Conservation (phyloP, 2,113 vertebrate species). For the Scartelaos histophorus region DNA sequence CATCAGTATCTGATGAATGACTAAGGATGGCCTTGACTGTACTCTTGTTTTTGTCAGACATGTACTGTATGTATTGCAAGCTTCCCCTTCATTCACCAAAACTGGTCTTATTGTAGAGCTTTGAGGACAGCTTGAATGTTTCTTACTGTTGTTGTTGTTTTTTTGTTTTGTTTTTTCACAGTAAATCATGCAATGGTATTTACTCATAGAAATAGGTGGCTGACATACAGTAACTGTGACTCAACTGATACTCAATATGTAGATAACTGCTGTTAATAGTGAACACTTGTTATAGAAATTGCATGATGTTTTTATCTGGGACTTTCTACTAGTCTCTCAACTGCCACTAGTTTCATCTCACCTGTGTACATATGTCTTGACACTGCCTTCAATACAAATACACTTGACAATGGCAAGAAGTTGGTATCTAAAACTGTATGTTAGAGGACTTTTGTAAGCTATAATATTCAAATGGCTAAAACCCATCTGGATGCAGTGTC, state of each 20-base stretch:
- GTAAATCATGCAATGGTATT: constrained; percentile 36
- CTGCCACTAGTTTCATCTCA: constrained; percentile 68
- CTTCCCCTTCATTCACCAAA: constrained; percentile 65
- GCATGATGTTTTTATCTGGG: constrained; percentile 68
- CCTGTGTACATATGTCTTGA: constrained; percentile 64
- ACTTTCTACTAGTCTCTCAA: constrained; percentile 60
- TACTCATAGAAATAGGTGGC: constrained; percentile 51
- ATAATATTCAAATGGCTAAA: constrained; percentile 17
- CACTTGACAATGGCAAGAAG: constrained; percentile 51
- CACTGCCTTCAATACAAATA: constrained; percentile 66
- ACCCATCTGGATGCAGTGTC: constrained; percentile 25
- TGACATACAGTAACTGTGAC: constrained; percentile 53
- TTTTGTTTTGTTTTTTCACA: constrained; percentile 56
- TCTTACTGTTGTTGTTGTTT: constrained; percentile 47
- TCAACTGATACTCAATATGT: constrained; percentile 53
- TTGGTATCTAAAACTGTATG: constrained; percentile 44
- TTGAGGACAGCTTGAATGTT: constrained; percentile 77
- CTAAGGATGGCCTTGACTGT: constrained; percentile 73
- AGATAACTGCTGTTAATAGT: constrained; percentile 58
- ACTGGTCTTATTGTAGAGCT: constrained; percentile 70
- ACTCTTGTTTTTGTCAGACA: constrained; percentile 70
- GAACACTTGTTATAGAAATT: constrained; percentile 54
- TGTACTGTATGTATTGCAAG: constrained; percentile 68
- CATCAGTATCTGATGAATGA: constrained; percentile 75
- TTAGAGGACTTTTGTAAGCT: constrained; percentile 43